Conservation (phyloP, 2,888 invertebrate genomes). For the Phaonia tiefii region DNA sequence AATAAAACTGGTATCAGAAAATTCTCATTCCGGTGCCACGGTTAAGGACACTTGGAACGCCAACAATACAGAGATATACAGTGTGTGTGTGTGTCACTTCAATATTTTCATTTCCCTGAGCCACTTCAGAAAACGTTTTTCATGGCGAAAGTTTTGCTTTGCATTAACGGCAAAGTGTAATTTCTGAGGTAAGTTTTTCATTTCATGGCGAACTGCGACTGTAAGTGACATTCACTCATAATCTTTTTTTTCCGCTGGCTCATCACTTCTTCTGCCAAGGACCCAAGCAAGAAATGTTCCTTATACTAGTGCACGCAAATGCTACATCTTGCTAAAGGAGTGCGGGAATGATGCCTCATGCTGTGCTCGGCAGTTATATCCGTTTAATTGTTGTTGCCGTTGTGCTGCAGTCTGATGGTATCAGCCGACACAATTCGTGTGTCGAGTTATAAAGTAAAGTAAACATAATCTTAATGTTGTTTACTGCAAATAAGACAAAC, state of each 20-base stretch:
- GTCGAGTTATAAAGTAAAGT: conserved; percentile 49
- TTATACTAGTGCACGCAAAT: too few species aligned
- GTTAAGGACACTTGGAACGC: background rate
- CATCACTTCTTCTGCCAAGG: background rate
- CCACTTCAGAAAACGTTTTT: background rate
- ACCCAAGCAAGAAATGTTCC: background rate
- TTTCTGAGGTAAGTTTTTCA: background rate
- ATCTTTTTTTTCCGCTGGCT: background rate
- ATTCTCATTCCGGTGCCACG: background rate
- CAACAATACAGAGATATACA: background rate
- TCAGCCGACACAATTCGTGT: conserved; percentile 51
- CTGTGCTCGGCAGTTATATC: background rate
- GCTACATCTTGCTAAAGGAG: background rate
- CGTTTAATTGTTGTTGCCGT: conserved; percentile 19
- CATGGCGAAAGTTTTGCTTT: conserved; percentile 1
- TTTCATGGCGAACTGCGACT: background rate
- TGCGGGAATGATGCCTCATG: background rate
- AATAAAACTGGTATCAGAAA: conserved; percentile 23
- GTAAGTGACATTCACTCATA: conserved; percentile 25
- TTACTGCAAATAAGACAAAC: conserved; percentile 51
- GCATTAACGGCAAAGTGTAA: background rate
- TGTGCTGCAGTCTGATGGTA: conserved; percentile 47
- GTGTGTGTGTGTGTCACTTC: background rate
- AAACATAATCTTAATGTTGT: conserved; percentile 57
- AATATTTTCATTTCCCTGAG: background rate